Percentiles rank a stretch among this genome's conserved stretches.
Conservation (phyloP, 1,140 invertebrate species). For the Episyrphus balteatus region DNA sequence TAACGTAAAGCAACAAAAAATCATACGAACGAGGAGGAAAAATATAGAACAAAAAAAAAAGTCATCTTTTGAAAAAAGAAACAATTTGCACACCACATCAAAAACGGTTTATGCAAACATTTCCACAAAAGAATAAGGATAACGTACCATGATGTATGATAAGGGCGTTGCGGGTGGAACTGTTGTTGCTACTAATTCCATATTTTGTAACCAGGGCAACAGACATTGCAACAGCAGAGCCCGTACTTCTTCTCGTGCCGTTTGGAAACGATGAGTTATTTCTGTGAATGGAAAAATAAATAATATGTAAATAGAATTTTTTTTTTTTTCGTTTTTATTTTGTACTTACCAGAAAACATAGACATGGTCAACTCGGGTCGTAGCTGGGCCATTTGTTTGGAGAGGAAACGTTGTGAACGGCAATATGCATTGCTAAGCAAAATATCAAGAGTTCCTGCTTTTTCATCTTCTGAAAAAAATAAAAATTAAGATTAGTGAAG, state of each 20-base stretch:
- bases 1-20: background rate
- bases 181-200: constrained; percentile 95
- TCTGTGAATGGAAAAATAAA: constrained; percentile 53
- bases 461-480: constrained; percentile 45
- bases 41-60: background rate
- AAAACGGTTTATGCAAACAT: no score
- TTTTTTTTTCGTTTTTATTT: background rate
- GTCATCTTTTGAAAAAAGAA: background rate
- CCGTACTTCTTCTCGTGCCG: constrained; percentile 79
- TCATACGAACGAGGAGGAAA: background rate
- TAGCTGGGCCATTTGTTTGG: constrained; percentile 79
- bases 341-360: constrained; percentile 84
- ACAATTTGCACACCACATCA: background rate
- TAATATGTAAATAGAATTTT: background rate
- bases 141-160: constrained; percentile 65
- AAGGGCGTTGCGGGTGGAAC: constrained; percentile 74
- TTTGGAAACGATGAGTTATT: constrained; percentile 93
- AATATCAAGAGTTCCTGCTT: constrained; percentile 63
- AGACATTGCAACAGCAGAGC: constrained; percentile 85
- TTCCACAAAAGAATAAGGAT: background rate
- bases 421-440: constrained; percentile 79
- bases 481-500: constrained; percentile 3
- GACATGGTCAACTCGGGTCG: constrained; percentile 98
- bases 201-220: constrained; percentile 95
- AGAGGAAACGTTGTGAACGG: constrained; percentile 83